Percentiles rank a stretch among this genome's conserved stretches.
phyloP scores from a whole-genome alignment of 2,797 vertebrate species.

The Tiaroga cobitis region DNA sequence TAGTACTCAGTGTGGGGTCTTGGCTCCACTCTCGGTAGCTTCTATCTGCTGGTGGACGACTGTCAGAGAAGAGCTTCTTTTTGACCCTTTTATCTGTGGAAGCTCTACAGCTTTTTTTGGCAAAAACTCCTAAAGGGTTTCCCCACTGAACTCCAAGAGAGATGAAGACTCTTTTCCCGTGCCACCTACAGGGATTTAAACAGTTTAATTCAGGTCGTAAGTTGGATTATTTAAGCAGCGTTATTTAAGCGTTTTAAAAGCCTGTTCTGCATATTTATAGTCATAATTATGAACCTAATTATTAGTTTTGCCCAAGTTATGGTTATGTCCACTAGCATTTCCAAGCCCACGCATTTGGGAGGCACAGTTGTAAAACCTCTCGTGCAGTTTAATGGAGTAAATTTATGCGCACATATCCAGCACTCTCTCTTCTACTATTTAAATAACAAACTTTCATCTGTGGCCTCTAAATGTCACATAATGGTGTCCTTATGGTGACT shows the following conservation, averaged over 20 bases:
- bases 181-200: conserved; percentile 22
- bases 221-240: conserved; percentile 34
- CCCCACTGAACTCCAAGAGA: conserved; percentile 20
- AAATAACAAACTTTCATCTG: background rate
- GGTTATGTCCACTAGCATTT: conserved; percentile 42
- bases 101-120: background rate
- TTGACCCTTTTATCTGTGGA: conserved; percentile 25
- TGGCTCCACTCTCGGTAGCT: conserved; percentile 49
- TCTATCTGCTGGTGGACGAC: conserved; percentile 34
- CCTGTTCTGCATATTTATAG: conserved; percentile 56
- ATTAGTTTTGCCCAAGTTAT: conserved; percentile 53
- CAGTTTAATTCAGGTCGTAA: conserved; percentile 35
- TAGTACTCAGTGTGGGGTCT: conserved; percentile 63
- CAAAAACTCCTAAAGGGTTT: conserved; percentile 31
- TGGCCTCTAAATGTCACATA: background rate
- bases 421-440: conserved; percentile 4
- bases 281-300: conserved; percentile 56
- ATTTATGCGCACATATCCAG: conserved; percentile 10
- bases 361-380: conserved; percentile 18
- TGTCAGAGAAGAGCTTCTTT: conserved; percentile 36
- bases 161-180: background rate
- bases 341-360: conserved; percentile 20
- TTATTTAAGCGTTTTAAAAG: conserved; percentile 53
- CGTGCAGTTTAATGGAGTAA: conserved; percentile 11
- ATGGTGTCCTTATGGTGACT: background rate